These are phyloP conservation scores for Trichoplusia ni DNA, from an alignment of 1,140 invertebrate species.

Conservation along the genomic window DNA sequence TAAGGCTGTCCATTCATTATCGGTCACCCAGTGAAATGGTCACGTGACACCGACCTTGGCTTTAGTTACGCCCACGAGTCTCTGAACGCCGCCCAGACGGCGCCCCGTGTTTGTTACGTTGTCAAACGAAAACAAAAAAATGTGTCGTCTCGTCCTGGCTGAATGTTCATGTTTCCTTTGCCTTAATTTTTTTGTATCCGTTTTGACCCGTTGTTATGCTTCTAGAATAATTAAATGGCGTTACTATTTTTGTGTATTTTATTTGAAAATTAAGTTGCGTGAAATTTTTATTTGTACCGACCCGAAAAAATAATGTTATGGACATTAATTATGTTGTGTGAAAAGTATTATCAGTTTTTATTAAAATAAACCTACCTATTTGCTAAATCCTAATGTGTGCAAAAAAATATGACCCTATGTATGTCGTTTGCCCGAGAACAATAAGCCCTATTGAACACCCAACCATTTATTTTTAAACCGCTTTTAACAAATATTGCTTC, in stretches of 20 bases:
- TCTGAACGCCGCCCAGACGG: slow-evolving; percentile 52
- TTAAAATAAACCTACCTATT: too few relatives aligned
- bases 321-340: too few relatives aligned
- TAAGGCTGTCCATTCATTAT: slow-evolving; percentile 42
- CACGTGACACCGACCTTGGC: slow-evolving; percentile 45
- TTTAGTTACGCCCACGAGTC: slow-evolving; percentile 39
- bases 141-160: slow-evolving; percentile 14
- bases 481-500: too few relatives aligned
- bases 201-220: neutral
- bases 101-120: slow-evolving; percentile 41
- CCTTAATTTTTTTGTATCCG: neutral
- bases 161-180: neutral
- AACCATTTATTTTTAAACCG: too few relatives aligned
- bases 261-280: neutral
- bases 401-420: too few relatives aligned
- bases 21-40: neutral
- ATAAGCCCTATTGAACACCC: too few relatives aligned
- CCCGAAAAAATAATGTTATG: too few relatives aligned
- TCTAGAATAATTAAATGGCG: neutral
- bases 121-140: slow-evolving; percentile 18
- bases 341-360: too few relatives aligned
- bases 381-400: too few relatives aligned
- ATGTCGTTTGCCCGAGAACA: too few relatives aligned
- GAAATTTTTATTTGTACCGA: too few relatives aligned
- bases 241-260: neutral